A percentile compares a stretch with the other conserved stretches of the same genome.
These are phyloP conservation scores for Xenopus laevis DNA, from an alignment of 2,113 vertebrate species.

Conservation along the genomic window DNA sequence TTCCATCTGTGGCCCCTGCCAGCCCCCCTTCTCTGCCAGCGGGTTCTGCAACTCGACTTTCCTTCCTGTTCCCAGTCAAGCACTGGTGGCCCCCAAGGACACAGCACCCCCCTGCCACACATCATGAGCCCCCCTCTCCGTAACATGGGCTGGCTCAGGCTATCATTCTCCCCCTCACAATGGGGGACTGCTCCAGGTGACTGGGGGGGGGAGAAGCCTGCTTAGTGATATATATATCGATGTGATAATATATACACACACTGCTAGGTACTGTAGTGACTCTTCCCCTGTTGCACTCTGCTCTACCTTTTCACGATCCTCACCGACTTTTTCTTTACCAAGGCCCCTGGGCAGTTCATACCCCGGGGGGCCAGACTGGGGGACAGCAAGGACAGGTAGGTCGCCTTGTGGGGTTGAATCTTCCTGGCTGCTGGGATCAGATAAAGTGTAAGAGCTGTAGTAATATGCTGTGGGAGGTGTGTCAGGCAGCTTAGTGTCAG, in stretches of 20 bases:
- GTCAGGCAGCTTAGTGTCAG: not conserved
- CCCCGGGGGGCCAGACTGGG: conserved; percentile 62
- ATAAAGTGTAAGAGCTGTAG: not conserved
- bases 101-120: conserved; percentile 52
- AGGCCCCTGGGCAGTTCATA: conserved; percentile 74
- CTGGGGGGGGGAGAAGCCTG: not conserved
- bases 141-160: conserved; percentile 48
- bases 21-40: conserved; percentile 46
- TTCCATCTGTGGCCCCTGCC: conserved; percentile 42
- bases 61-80: conserved; percentile 52
- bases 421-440: not conserved
- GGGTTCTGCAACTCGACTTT: conserved; percentile 37
- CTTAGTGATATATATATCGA: not conserved
- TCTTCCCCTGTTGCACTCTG: not conserved
- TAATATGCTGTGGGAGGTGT: fast-evolving
- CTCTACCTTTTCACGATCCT: conserved; percentile 83
- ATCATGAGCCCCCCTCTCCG: conserved; percentile 49
- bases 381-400: conserved; percentile 65
- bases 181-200: not conserved
- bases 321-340: conserved; percentile 79
- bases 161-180: conserved; percentile 19
- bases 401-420: conserved; percentile 28
- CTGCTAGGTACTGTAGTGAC: not conserved
- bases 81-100: conserved; percentile 52
- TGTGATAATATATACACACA: conserved; percentile 1